phyloP scores from a whole-genome alignment of 2,797 vertebrate species.

The Fratercula arctica region DNA sequence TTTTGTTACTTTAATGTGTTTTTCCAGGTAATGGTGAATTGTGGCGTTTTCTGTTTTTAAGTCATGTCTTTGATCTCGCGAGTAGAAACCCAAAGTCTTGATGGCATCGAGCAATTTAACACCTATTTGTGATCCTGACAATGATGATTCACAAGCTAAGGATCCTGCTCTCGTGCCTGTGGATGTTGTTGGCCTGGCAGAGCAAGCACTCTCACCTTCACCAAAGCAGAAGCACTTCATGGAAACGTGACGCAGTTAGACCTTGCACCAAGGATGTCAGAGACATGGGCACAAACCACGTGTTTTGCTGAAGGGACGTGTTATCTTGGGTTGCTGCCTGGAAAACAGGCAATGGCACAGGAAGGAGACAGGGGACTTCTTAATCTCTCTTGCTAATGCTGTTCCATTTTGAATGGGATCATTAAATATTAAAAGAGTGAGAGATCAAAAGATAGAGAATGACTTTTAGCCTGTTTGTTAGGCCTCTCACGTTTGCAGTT shows the following conservation, averaged over 20 bases:
- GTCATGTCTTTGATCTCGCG: background rate
- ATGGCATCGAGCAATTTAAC: background rate
- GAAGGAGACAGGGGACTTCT: conserved; percentile 5
- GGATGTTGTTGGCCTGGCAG: background rate
- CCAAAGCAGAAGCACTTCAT: background rate
- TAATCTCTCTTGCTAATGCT: conserved; percentile 46
- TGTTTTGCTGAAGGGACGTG: background rate
- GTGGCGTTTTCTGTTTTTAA: background rate
- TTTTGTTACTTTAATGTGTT: background rate
- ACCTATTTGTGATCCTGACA: background rate
- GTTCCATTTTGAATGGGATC: conserved; percentile 54
- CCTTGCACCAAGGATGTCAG: background rate
- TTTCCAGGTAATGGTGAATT: background rate
- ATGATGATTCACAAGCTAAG: background rate
- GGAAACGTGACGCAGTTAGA: background rate
- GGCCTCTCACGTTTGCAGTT: conserved; percentile 42
- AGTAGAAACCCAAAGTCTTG: background rate
- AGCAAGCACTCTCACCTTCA: background rate
- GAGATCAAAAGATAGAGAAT: conserved; percentile 52
- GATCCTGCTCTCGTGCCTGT: background rate
- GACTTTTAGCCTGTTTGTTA: conserved; percentile 52
- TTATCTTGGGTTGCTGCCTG: background rate
- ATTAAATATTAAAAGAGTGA: conserved; percentile 60
- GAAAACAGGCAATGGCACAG: background rate
- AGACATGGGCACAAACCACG: background rate